Conservation (phyloP, 2,113 vertebrate species). For the Catagonus wagneri region DNA sequence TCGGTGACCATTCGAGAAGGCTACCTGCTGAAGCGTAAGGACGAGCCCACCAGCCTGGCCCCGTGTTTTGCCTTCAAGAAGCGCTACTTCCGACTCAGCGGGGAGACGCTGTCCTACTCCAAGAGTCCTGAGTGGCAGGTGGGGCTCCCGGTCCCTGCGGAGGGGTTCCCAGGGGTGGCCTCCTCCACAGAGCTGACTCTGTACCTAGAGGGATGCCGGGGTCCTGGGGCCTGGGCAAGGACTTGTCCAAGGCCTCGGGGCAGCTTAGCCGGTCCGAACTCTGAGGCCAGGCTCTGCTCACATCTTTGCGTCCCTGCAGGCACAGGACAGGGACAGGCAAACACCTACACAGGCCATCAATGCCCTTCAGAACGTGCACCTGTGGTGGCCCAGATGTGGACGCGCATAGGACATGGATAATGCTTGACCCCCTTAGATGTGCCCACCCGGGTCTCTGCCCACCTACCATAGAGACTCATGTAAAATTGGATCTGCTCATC, state of each 20-base stretch:
- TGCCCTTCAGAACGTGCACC: fast-evolving
- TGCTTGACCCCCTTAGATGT: not conserved
- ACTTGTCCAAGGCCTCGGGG: not conserved
- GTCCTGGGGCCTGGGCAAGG: not conserved
- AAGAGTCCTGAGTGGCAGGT: slow-evolving; percentile 93
- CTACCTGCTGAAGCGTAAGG: slow-evolving; percentile 90
- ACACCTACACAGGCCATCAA: fast-evolving
- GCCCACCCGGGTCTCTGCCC: not conserved
- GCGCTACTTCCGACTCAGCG: slow-evolving; percentile 94
- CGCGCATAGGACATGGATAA: no score
- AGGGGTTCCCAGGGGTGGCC: fast-evolving
- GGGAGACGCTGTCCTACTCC: slow-evolving; percentile 90
- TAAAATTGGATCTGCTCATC: not conserved
- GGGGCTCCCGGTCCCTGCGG: not conserved
- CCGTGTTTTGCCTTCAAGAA: slow-evolving; percentile 95
- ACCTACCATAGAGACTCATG: fast-evolving
- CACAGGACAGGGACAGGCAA: not conserved
- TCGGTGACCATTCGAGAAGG: slow-evolving; percentile 93
- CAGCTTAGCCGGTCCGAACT: not conserved
- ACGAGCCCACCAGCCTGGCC: slow-evolving; percentile 87
- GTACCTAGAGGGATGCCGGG: not conserved
- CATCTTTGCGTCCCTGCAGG: not conserved
- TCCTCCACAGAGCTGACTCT: not conserved
- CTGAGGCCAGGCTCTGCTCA: not conserved
- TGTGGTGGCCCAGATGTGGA: fast-evolving